Conservation (phyloP, 1,140 invertebrate genomes). For the Pogonognathellus flavescens region DNA sequence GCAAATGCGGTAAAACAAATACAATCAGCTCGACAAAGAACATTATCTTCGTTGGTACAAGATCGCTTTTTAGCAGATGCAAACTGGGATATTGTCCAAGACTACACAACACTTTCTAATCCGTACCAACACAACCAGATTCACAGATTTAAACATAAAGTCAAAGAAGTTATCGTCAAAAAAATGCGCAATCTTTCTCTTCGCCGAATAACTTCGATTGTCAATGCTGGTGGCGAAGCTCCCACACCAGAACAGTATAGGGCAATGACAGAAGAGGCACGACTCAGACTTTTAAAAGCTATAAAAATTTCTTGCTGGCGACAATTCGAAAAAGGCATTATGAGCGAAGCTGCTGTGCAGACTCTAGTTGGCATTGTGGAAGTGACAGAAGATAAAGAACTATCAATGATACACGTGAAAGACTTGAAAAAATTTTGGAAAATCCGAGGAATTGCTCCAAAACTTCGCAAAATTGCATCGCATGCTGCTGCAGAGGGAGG, state of each 20-base stretch:
- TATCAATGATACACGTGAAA: conserved; percentile 54
- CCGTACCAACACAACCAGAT: conserved; percentile 58
- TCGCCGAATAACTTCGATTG: not conserved
- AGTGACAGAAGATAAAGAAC: conserved; percentile 54
- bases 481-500: not conserved
- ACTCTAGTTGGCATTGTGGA: conserved; percentile 56
- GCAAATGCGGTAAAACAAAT: conserved; percentile 69
- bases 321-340: conserved; percentile 66
- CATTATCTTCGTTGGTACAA: conserved; percentile 56
- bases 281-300: conserved; percentile 62
- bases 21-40: conserved; percentile 55
- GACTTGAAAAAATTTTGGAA: conserved; percentile 63
- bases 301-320: conserved; percentile 65
- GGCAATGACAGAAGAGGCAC: conserved; percentile 65
- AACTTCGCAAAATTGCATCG: conserved; percentile 18
- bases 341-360: conserved; percentile 64
- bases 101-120: conserved; percentile 67
- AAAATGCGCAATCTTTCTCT: not conserved
- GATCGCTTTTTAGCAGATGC: conserved; percentile 65
- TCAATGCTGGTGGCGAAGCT: not conserved
- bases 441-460: conserved; percentile 52
- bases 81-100: conserved; percentile 64
- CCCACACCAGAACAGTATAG: conserved; percentile 55
- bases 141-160: not conserved
- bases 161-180: not conserved